A percentile compares a stretch with the other conserved stretches of the same genome.
Evolutionary conservation across 2,797 vertebrate genomes (phyloP).

Genomic region (Paramormyrops hopkinsi): DNA sequence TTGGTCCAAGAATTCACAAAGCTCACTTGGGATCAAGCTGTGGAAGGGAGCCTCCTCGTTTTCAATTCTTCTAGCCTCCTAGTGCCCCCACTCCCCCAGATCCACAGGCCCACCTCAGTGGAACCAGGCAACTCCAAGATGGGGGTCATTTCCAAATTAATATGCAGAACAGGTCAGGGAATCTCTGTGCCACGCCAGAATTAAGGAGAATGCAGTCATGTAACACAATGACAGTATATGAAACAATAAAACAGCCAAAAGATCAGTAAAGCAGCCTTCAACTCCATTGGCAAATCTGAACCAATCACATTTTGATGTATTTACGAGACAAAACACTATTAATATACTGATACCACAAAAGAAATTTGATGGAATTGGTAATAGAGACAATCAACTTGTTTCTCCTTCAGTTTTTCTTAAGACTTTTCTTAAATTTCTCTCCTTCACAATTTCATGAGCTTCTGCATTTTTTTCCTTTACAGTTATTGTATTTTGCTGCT

Average conservation of each 20-base stretch:
- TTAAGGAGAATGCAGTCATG: neutral
- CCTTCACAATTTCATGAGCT: neutral
- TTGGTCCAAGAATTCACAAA: slow-evolving; percentile 29
- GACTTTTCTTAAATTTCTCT: neutral
- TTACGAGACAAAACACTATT: neutral
- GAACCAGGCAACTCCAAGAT: slow-evolving; percentile 33
- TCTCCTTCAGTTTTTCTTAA: neutral
- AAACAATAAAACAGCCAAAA: neutral
- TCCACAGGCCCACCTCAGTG: slow-evolving; percentile 41
- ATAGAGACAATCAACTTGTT: neutral
- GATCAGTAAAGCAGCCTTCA: neutral
- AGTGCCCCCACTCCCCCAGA: slow-evolving; percentile 37
- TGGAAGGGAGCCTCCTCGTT: slow-evolving; percentile 28
- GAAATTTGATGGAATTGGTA: neutral
- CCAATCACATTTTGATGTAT: neutral
- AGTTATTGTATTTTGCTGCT: neutral
- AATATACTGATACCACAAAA: neutral
- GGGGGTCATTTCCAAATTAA: slow-evolving; percentile 21
- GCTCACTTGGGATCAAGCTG: slow-evolving; percentile 35
- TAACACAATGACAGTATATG: neutral
- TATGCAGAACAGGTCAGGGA: slow-evolving; percentile 23
- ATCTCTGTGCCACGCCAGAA: neutral
- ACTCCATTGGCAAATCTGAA: neutral
- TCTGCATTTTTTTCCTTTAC: neutral
- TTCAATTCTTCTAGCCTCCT: slow-evolving; percentile 26